Evolutionary conservation across 92 coral and sea anemone genomes (phyloP), one percentile per base, ranked within the genome.

Genomic region (Paramuricea clavata): DNA sequence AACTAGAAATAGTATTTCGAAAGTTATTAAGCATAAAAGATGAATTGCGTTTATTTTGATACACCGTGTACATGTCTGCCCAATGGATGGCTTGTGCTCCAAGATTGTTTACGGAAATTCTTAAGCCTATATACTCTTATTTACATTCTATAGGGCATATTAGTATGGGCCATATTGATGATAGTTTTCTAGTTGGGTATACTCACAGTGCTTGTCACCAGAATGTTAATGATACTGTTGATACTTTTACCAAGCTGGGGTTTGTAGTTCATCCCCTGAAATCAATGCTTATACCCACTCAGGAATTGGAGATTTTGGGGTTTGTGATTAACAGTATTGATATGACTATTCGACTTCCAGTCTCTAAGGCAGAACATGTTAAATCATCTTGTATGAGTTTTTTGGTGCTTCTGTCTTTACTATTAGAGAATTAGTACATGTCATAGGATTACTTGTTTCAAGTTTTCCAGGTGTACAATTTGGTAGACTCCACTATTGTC

Each of bases 41-140:
- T n/a, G n/a, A n/a, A n/a, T n/a, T n/a, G n/a, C n/a, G n/a, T n/a
- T n/a, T n/a, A n/a, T n/a, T n/a, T n/a, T n/a, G n/a, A n/a, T n/a
- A n/a, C n/a, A n/a, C n/a, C n/a, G n/a, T n/a, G n/a, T 49, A 86
- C 92, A 5, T 89, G 92, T 35, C 50, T 89, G 21, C 85, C 92
- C 15, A 83, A 83, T 76, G 89, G 92, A 4, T 89, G 49, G 23
- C 86, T 12, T 89, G 42, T 75, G 72, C 85, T 62, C 89, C 92
- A 17, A 44, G 86, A 30, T 52, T 76, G 50, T 89, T 89, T 68
- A 89, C 88, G 0, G 73, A 85, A 26, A 39, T 89, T 12, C 44
- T 89, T 2, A 78, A 83, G 36, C 92, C 88, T 3, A 62, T 88
- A 0, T 75, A 88, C 65, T 34, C 88, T 7, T 70, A 62, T 61